Evolutionary conservation across 2,888 invertebrate species (phyloP), one percentile per base, ranked within the genome.

Genomic region (Phyllotreta striolata): DNA sequence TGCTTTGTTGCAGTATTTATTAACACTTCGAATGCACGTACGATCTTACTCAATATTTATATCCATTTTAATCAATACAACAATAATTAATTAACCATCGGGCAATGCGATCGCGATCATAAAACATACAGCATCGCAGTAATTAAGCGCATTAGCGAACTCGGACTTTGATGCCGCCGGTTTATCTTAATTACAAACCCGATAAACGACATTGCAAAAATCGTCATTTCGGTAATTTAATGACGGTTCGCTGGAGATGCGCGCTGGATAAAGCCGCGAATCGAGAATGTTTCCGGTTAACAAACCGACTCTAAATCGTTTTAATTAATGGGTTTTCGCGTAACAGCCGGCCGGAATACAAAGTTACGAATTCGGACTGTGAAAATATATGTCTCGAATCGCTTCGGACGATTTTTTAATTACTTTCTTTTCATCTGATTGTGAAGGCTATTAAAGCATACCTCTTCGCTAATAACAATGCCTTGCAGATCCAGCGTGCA

Each of bases 151-250:
- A 14, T 13, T 13, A 40, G 40, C n/a, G 40, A 13, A 41, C 41
- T 55, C 9, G 41, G 24, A 55, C 43, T 43, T 37, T 51, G 40
- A 51, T 49, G 38, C 49, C 37, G 51, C 51, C 49, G 47, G 24
- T 40, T 41, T 13, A 12, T 51, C 40, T 59, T 34, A 59, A 39
- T 59, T 59, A 51, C 51, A 34, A 39, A 59, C 13, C 51, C 51
- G 41, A 43, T 59, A 51, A 59, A 40, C 24, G 37, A 13, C 38
- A 24, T 49, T 10, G 49, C 58, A 58, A 59, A 49, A 58, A 51
- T 43, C 51, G 51, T 35, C 43, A 51, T 40, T 51, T 59, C 13
- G 59, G 39, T 51, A 51, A 59, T 59, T 59, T 39, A 59, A 49
- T 59, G 51, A 43, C 24, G 41, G 24, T 24, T 24, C 24, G 24